Conservation (phyloP, 2,888 invertebrate genomes). For the Drosophila anomelani region DNA sequence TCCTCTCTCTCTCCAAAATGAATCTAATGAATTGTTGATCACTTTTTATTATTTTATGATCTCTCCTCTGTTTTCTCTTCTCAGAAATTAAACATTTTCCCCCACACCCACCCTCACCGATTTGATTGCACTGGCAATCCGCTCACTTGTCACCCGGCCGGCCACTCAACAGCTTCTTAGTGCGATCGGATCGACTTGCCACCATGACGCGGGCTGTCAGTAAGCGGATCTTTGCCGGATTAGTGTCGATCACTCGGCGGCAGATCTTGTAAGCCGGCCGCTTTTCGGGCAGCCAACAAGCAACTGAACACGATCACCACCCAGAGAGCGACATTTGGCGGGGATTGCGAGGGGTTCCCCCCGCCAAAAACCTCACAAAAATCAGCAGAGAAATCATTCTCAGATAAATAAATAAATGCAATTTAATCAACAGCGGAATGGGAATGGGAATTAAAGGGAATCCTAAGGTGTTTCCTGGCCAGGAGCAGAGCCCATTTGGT, state of each 20-base stretch:
- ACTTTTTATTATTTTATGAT: not conserved
- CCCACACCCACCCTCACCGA: not conserved
- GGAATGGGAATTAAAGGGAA: not conserved
- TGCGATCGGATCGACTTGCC: constrained; percentile 25
- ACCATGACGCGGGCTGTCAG: constrained; percentile 56
- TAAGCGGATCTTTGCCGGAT: constrained; percentile 76
- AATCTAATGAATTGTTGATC: not conserved
- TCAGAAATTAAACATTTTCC: constrained; percentile 3
- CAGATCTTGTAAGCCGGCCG: constrained; percentile 68
- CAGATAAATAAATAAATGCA: constrained; percentile 1
- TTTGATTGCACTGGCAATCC: constrained; percentile 29
- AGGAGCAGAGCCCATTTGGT: not conserved
- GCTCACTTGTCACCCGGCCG: constrained; percentile 64
- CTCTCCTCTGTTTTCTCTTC: not conserved
- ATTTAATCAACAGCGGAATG: not conserved
- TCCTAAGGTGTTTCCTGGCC: not conserved
- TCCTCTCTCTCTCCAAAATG: too few species aligned
- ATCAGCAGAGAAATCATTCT: not conserved
- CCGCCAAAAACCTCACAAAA: not conserved
- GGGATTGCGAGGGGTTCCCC: not conserved
- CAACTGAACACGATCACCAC: constrained; percentile 57
- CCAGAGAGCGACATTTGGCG: constrained; percentile 30
- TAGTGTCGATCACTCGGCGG: constrained; percentile 75
- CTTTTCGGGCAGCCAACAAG: constrained; percentile 68
- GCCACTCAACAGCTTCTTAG: constrained; percentile 37